Evolutionary conservation across 2,888 invertebrate species (phyloP), one percentile per base, ranked within the genome.

Genomic region (Mythimna albipuncta): DNA sequence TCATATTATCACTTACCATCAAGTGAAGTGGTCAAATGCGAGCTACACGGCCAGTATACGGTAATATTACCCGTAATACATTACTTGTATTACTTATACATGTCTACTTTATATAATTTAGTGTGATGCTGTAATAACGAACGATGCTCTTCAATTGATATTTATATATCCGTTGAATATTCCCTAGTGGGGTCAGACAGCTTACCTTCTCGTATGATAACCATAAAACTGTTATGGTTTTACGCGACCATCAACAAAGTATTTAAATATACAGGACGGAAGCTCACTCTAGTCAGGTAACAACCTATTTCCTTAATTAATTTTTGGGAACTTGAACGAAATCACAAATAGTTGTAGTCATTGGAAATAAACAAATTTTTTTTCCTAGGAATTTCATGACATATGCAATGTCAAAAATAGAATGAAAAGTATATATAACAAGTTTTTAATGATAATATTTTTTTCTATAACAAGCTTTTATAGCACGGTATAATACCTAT

Each of bases 301-400:
- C 32, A 6, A 38, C 19, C 11, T 44, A 50, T 68, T 77, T 59
- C 26, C 44, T 52, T 52, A 67, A 76, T 76, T 5, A 65, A 58
- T 9, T 26, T 11, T 55, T 16, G 13, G 44, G 38, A 4, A 47
- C 44, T 21, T 50, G 16, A 13, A n/a, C n/a, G 19, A 26, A 26
- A 55, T 63, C 11, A 63, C 11, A 44, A 55, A 7, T 7, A 54
- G n/a, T 16, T 59, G 6, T 3, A 10, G 10, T 1, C 2, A 47
- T 6, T 6, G 47, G 19, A 3, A 47, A 47, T 0, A 47, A 16
- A 1, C 44, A 13, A 4, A 6, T 19, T 13, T 47, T 47, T 47
- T 16, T 16, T 2, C 0, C 4, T 0, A 5, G 2, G 6, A 13
- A 0, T 55, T 55, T 13, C n/a, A 26, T 26, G 26, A 26, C 26